Percentiles rank a stretch among this genome's conserved stretches.
Evolutionary conservation across 2,113 vertebrate genomes (phyloP).

Genomic region (Bombycilla garrulus): DNA sequence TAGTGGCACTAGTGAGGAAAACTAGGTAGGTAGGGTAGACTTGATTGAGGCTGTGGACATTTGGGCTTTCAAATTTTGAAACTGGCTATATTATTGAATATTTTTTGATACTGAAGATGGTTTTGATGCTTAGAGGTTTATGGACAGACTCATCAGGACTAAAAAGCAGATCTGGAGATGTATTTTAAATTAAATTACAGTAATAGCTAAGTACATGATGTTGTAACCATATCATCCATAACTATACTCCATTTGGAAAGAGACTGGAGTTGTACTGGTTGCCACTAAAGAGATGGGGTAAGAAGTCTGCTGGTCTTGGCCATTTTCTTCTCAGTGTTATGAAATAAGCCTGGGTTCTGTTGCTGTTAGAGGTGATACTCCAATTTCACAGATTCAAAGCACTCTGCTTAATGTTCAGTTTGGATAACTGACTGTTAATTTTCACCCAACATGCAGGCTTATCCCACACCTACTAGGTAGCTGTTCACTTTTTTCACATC

Average conservation of each 20-base stretch:
- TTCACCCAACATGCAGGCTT: neutral
- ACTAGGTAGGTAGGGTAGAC: neutral
- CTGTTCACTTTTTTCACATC: neutral
- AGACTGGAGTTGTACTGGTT: fast-evolving
- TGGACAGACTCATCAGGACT: neutral
- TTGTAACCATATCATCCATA: neutral
- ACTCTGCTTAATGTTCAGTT: neutral
- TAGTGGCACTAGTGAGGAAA: neutral
- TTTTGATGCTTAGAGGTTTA: neutral
- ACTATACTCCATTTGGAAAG: neutral
- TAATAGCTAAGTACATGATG: neutral
- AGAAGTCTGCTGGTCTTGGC: neutral
- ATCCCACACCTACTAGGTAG: neutral
- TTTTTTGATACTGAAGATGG: neutral
- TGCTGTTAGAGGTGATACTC: neutral
- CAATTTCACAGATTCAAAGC: neutral
- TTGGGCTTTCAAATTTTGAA: neutral
- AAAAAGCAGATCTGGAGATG: neutral
- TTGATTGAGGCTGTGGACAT: neutral
- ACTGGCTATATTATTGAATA: neutral
- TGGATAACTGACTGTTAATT: neutral
- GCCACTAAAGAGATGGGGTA: neutral
- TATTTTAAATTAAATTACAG: neutral
- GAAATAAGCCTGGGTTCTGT: neutral
- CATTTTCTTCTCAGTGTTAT: neutral